Evolutionary conservation across 2,888 invertebrate species (phyloP), one percentile per base, ranked within the genome.

Genomic region (Fissipunctia ypsillon): DNA sequence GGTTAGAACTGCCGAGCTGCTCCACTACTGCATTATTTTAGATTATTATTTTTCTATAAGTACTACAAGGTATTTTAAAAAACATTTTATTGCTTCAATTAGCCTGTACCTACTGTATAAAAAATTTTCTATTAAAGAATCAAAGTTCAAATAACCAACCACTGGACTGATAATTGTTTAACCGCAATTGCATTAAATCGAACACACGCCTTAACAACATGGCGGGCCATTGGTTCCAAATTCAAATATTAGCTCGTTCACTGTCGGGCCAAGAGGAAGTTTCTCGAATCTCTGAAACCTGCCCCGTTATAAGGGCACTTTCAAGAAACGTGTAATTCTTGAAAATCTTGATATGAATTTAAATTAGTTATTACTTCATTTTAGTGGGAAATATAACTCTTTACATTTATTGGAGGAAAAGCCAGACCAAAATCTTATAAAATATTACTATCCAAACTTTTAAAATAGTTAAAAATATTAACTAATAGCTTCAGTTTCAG

Each of bases 181-280:
- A 41, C 22, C 10, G 5, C 41, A 41, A 60, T 41, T 28, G 28
- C 22, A 31, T 28, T 19, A 7, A 7, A 43, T 22, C 1, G 10
- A 38, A 57, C 22, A 43, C 35, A 25, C 12, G 66, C 86, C 86
- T 85, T 84, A 85, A 85, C 67, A 74, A 77, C 7, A 81, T 73
- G 84, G 78, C 81, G 69, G 45, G 45, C 68, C 56, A 73, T 74
- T 81, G 70, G 66, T 81, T 85, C 73, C 60, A 69, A 85, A 76
- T 79, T 85, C 86, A 85, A 85, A 85, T 85, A 85, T 85, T 85
- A 76, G 70, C 61, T 81, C 64, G 59, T 74, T 56, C 69, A 70
- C 25, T 35, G 52, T 54, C 72, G 72, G 60, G 35, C 61, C 22
- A 22, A 25, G 60, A 28, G 67, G 31, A 65, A 76, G 73, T 81